A percentile compares a stretch with the other conserved stretches of the same genome.
phyloP scores from a whole-genome alignment of 2,113 vertebrate genomes.

The Poeciliopsis occidentalis region DNA sequence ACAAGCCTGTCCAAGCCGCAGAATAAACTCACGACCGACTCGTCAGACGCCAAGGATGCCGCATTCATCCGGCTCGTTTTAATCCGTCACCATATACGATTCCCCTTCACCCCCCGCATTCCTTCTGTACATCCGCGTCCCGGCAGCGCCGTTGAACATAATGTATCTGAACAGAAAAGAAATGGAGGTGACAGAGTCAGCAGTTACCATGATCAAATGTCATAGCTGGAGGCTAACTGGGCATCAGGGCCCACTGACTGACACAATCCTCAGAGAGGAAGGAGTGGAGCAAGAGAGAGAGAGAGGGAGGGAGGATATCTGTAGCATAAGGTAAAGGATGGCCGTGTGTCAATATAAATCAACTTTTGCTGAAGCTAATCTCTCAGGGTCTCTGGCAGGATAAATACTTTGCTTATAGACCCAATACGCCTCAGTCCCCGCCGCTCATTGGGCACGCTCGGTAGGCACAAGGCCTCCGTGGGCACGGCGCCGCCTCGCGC shows the following conservation, averaged over 20 bases:
- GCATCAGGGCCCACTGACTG: constrained; percentile 88
- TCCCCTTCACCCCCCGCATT: constrained; percentile 76
- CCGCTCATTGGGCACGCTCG: constrained; percentile 77
- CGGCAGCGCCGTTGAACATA: constrained; percentile 89
- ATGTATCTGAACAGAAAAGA: constrained; percentile 90
- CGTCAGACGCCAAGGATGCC: constrained; percentile 61
- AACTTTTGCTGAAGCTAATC: constrained; percentile 86
- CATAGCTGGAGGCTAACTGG: constrained; percentile 91
- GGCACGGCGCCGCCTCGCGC: constrained; percentile 67
- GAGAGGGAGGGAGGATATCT: constrained; percentile 18
- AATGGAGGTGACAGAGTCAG: constrained; percentile 90
- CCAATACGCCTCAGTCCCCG: constrained; percentile 77
- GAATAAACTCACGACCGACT: constrained; percentile 87
- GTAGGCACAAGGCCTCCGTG: constrained; percentile 77
- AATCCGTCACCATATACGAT: constrained; percentile 92
- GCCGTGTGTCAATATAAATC: constrained; percentile 85
- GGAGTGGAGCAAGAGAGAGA: constrained; percentile 13
- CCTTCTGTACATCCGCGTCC: constrained; percentile 87
- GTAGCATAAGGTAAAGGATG: constrained; percentile 73
- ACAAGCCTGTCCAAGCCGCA: constrained; percentile 88
- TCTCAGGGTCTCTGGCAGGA: constrained; percentile 87
- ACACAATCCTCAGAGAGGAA: constrained; percentile 68
- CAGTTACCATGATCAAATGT: constrained; percentile 97
- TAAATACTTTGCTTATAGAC: constrained; percentile 86
- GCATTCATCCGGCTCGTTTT: constrained; percentile 90